phyloP scores from a whole-genome alignment of 1,140 invertebrate genomes.

The Drosophila albomicans region DNA sequence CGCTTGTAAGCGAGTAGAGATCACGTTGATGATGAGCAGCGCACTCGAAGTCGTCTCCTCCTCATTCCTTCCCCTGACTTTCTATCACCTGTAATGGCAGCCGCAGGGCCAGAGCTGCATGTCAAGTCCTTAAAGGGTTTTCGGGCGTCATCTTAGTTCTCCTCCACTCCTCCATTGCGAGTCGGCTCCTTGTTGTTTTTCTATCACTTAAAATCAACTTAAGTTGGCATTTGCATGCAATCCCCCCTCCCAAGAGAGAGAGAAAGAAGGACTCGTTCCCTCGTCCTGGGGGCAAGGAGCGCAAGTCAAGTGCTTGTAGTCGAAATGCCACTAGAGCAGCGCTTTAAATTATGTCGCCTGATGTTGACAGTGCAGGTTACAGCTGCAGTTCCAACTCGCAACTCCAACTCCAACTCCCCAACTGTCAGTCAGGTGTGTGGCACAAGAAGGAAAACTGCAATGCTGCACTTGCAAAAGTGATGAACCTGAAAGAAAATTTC shows the following conservation, averaged over 20 bases:
- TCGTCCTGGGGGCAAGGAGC: not conserved
- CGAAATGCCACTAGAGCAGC: conserved; percentile 78
- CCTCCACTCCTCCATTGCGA: not conserved
- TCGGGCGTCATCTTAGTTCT: conserved; percentile 26
- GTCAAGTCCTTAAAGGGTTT: conserved; percentile 40
- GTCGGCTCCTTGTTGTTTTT: conserved; percentile 64
- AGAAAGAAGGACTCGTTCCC: not conserved
- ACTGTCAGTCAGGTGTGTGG: conserved; percentile 36
- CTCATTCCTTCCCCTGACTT: not conserved
- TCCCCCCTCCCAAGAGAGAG: not conserved
- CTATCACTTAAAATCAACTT: conserved; percentile 83
- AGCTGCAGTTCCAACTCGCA: conserved; percentile 3
- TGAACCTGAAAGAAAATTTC: conserved; percentile 80
- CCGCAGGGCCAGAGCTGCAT: conserved; percentile 22
- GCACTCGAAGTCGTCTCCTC: conserved; percentile 58
- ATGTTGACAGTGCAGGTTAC: conserved; percentile 46
- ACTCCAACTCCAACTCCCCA: no score
- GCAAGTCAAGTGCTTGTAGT: conserved; percentile 77
- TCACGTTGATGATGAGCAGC: conserved; percentile 66
- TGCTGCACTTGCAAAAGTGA: conserved; percentile 79
- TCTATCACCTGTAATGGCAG: conserved; percentile 38
- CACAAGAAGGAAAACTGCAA: conserved; percentile 56
- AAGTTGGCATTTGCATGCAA: conserved; percentile 80
- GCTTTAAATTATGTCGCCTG: conserved; percentile 78
- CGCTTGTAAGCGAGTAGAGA: conserved; percentile 53